These are phyloP conservation scores for Crotalus horridus DNA, from an alignment of 2,113 vertebrate species.

Conservation along the genomic window DNA sequence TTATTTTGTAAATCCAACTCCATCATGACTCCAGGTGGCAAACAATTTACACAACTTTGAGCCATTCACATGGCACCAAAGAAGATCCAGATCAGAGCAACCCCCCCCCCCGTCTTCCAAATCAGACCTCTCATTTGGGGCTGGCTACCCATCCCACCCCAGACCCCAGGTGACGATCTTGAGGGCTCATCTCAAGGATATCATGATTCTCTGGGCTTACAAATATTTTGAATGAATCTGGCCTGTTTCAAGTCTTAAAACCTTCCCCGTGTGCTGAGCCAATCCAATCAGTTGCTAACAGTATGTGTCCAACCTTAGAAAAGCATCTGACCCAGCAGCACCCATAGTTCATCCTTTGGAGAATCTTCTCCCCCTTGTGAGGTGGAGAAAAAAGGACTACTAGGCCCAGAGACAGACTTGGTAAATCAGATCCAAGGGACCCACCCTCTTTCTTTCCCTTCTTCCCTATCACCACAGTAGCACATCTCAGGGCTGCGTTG, in stretches of 20 bases:
- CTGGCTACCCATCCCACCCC: not conserved
- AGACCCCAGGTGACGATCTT: not conserved
- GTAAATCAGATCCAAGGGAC: not conserved
- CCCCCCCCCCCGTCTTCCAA: not conserved
- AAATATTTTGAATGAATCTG: not conserved
- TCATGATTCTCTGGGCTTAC: not conserved
- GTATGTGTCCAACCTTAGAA: not conserved
- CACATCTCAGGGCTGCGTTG: not conserved
- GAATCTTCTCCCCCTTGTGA: not conserved
- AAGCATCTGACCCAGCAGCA: not conserved
- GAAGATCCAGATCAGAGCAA: not conserved
- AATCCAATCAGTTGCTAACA: not conserved
- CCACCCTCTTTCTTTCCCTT: not conserved
- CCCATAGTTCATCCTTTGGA: not conserved
- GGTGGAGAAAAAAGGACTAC: not conserved
- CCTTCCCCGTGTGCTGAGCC: not conserved
- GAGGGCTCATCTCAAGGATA: not conserved
- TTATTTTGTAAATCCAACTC: not conserved
- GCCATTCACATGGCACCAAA: not conserved
- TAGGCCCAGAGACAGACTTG: not conserved
- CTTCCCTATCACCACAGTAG: not conserved
- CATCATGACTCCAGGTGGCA: not conserved
- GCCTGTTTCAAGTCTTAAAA: not conserved
- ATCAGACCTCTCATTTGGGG: not conserved
- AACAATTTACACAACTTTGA: not conserved